These are phyloP conservation scores for Spinus olivaceus DNA, from an alignment of 2,797 vertebrate species.

Conservation along the genomic window DNA sequence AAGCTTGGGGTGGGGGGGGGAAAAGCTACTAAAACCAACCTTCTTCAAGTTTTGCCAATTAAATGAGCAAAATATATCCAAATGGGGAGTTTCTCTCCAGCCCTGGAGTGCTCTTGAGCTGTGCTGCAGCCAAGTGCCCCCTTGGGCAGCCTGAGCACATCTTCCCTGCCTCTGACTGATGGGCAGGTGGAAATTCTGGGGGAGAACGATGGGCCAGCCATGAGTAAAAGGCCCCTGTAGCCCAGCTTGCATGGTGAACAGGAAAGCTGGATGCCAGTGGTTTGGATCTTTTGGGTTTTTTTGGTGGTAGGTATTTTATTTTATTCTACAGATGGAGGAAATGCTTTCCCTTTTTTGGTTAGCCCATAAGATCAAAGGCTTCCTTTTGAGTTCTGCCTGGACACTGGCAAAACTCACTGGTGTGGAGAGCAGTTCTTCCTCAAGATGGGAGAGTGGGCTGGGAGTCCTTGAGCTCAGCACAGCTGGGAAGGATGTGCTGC, in stretches of 20 bases:
- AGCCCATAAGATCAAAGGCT: background rate
- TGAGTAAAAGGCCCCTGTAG: background rate
- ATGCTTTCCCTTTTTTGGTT: background rate
- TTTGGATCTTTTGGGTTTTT: fast-evolving
- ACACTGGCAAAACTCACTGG: background rate
- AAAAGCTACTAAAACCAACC: background rate
- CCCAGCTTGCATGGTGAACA: background rate
- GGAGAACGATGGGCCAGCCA: background rate
- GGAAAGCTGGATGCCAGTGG: background rate
- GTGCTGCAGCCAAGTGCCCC: background rate
- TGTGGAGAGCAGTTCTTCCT: background rate
- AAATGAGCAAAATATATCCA: background rate
- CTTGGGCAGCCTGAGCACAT: background rate
- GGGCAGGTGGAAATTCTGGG: background rate
- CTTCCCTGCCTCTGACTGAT: background rate
- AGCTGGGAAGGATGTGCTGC: background rate
- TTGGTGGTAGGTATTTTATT: background rate
- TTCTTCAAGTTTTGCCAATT: background rate
- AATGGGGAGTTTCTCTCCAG: background rate
- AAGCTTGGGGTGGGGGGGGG: background rate
- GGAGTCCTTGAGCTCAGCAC: background rate
- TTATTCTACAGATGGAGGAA: background rate
- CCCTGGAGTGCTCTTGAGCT: background rate
- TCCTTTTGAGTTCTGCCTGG: background rate
- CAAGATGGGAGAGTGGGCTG: background rate